Evolutionary conservation across 2,113 vertebrate genomes (phyloP).

Genomic region (Carollia perspicillata): DNA sequence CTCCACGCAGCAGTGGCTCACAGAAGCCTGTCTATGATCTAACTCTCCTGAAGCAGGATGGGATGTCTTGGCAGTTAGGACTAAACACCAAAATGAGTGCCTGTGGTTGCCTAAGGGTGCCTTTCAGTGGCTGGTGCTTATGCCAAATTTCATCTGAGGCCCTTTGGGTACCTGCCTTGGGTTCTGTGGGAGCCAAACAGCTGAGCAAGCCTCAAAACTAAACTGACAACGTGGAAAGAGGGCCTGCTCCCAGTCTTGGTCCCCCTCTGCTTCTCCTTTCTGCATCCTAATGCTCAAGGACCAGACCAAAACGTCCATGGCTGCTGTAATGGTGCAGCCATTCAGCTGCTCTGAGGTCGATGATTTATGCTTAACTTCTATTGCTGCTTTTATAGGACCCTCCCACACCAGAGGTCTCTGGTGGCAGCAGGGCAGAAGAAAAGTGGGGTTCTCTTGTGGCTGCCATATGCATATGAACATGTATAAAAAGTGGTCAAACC

Average conservation of each 20-base stretch:
- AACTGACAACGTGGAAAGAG: not conserved
- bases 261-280: constrained; percentile 36
- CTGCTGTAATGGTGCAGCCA: constrained; percentile 68
- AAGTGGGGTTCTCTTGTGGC: constrained; percentile 73
- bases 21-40: not conserved
- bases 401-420: constrained; percentile 69
- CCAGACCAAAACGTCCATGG: constrained; percentile 72
- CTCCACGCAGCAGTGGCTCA: not conserved
- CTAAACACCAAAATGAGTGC: not conserved
- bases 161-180: not conserved
- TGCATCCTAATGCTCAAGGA: constrained; percentile 75
- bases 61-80: not conserved
- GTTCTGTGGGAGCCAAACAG: not conserved
- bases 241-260: not conserved
- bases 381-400: constrained; percentile 83
- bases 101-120: not conserved
- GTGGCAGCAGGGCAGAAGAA: constrained; percentile 76
- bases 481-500: constrained; percentile 88
- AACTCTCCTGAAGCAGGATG: not conserved
- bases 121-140: not conserved
- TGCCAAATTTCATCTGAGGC: not conserved
- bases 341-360: constrained; percentile 76
- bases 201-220: constrained; percentile 43
- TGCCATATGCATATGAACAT: constrained; percentile 82
- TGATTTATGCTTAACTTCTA: constrained; percentile 82